phyloP scores from a whole-genome alignment of 1,140 invertebrate species.

The Pomacea maculata region DNA sequence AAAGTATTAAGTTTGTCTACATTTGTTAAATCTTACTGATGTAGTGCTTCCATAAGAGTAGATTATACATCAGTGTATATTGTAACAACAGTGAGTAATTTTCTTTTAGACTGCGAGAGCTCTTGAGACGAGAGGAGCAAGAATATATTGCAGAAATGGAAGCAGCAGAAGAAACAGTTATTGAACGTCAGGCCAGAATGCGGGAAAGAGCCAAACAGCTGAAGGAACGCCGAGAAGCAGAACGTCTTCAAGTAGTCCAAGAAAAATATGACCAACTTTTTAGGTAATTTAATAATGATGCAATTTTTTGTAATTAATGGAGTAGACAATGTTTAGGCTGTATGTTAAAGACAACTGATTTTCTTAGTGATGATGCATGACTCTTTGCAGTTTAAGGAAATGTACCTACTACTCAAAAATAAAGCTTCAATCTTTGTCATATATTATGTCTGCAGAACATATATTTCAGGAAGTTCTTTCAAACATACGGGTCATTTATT shows the following conservation, averaged over 20 bases:
- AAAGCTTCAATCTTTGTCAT: not conserved
- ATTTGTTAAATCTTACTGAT: not conserved
- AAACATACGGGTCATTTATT: too few species aligned
- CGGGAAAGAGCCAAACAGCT: constrained; percentile 60
- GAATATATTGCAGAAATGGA: constrained; percentile 59
- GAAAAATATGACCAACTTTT: constrained; percentile 65
- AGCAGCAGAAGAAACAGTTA: constrained; percentile 57
- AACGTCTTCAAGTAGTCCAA: constrained; percentile 59
- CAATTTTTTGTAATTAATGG: not conserved
- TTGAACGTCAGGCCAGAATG: constrained; percentile 65
- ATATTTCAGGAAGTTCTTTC: not conserved
- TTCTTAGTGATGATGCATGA: not conserved
- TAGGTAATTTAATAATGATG: constrained; percentile 44
- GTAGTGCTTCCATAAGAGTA: constrained; percentile 6
- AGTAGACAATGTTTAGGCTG: not conserved
- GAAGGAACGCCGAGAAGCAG: constrained; percentile 61
- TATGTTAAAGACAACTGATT: not conserved
- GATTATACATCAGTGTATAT: not conserved
- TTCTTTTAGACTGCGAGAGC: constrained; percentile 48
- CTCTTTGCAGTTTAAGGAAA: not conserved
- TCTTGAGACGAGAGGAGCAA: constrained; percentile 56
- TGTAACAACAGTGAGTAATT: not conserved
- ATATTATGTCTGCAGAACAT: not conserved
- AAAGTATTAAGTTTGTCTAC: too few species aligned
- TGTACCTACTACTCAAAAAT: not conserved